A percentile compares a stretch with the other conserved stretches of the same genome.
These are phyloP conservation scores for Microplitis demolitor DNA, from an alignment of 1,140 invertebrate species.

Conservation along the genomic window DNA sequence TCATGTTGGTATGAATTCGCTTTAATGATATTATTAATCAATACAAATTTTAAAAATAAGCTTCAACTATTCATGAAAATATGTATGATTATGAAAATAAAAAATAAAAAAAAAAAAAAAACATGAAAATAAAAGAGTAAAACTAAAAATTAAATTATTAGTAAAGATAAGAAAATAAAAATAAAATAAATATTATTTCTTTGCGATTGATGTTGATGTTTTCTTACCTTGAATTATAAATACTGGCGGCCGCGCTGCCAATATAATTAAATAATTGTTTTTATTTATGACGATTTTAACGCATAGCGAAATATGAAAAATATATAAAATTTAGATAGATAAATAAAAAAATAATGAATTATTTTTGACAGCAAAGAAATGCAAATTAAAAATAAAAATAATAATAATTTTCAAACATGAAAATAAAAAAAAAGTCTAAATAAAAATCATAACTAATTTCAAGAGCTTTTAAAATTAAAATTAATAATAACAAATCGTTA, in stretches of 20 bases:
- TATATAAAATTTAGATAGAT: constrained; percentile 33
- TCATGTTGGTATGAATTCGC: background rate
- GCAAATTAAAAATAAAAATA: constrained; percentile 26
- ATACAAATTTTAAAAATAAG: background rate
- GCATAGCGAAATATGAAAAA: constrained; percentile 46
- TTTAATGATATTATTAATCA: background rate
- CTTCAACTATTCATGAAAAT: background rate
- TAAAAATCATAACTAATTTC: constrained; percentile 13
- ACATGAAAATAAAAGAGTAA: background rate
- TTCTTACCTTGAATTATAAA: constrained; percentile 63
- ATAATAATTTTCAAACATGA: constrained; percentile 23
- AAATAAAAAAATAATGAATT: background rate
- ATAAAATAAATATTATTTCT: constrained; percentile 43
- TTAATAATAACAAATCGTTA: background rate
- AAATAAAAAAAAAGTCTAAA: constrained; percentile 13
- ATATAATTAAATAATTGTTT: constrained; percentile 64
- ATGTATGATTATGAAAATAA: background rate
- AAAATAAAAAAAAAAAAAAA: background rate
- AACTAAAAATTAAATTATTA: constrained; percentile 15
- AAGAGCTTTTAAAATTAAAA: background rate
- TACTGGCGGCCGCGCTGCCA: constrained; percentile 63
- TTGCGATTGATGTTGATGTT: constrained; percentile 59
- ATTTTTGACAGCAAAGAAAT: background rate
- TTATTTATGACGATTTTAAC: constrained; percentile 59
- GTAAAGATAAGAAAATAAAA: constrained; percentile 7